A percentile compares a stretch with the other conserved stretches of the same genome.
Evolutionary conservation across 2,888 invertebrate genomes (phyloP).

Genomic region (Hydriomena furcata): DNA sequence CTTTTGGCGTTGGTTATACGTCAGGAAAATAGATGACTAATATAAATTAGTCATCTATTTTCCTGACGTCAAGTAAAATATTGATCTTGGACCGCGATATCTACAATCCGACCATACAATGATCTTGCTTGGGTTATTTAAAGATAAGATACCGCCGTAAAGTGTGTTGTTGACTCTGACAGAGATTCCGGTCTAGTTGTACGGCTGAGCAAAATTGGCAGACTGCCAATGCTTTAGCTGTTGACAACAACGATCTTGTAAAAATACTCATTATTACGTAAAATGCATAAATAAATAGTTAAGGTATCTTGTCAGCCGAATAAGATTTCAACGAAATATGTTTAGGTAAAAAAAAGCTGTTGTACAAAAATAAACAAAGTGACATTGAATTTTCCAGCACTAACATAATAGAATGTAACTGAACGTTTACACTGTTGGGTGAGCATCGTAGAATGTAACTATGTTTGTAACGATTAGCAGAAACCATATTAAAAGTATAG

Average conservation of each 20-base stretch:
- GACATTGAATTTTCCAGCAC: too few relatives aligned
- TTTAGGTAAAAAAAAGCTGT: too few relatives aligned
- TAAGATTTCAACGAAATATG: not conserved
- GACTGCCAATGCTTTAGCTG: constrained; percentile 43
- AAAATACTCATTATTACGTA: constrained; percentile 32
- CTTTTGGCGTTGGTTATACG: constrained; percentile 51
- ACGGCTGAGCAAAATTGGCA: constrained; percentile 46
- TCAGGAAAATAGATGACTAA: constrained; percentile 56
- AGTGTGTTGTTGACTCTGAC: constrained; percentile 31
- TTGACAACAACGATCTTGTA: constrained; percentile 42
- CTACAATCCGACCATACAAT: constrained; percentile 23
- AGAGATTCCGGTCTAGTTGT: constrained; percentile 36
- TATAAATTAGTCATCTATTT: constrained; percentile 55
- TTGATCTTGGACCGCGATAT: constrained; percentile 43
- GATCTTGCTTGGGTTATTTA: constrained; percentile 29
- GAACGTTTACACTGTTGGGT: too few relatives aligned
- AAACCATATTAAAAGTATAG: too few relatives aligned
- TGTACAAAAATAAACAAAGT: too few relatives aligned
- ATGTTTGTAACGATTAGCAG: too few relatives aligned
- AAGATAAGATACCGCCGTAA: constrained; percentile 22
- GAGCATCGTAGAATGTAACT: too few relatives aligned
- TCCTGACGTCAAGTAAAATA: constrained; percentile 53
- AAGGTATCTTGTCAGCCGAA: not conserved
- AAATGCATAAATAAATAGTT: constrained; percentile 11
- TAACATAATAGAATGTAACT: too few relatives aligned